phyloP scores from a whole-genome alignment of 2,888 invertebrate genomes.

The Amiota minor region DNA sequence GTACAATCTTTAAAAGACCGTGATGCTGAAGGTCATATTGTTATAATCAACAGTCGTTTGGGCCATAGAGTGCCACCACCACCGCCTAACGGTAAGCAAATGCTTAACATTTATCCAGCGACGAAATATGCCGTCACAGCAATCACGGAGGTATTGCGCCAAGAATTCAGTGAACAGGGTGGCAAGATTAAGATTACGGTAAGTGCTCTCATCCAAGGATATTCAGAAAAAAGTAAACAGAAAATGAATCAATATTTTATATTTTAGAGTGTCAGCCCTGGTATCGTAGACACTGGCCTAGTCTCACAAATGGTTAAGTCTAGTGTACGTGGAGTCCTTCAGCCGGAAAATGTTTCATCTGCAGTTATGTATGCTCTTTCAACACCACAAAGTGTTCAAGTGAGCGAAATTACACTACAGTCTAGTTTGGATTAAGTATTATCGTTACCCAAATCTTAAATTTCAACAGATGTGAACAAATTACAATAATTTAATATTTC shows the following conservation, averaged over 20 bases:
- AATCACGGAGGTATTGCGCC: slow-evolving; percentile 58
- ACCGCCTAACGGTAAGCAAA: slow-evolving; percentile 17
- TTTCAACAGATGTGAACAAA: no score
- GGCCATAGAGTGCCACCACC: slow-evolving; percentile 40
- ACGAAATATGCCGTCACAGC: slow-evolving; percentile 63
- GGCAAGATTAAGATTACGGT: slow-evolving; percentile 65
- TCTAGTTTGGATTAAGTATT: slow-evolving; percentile 21
- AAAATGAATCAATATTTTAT: no score
- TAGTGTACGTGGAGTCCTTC: not conserved
- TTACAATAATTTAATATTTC: not conserved
- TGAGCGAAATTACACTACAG: slow-evolving; percentile 37
- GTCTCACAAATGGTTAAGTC: not conserved
- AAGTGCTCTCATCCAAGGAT: slow-evolving; percentile 37
- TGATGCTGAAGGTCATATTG: slow-evolving; percentile 70
- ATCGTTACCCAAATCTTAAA: not conserved
- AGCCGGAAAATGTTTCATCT: slow-evolving; percentile 31
- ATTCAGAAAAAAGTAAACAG: no score
- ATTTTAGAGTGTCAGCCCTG: not conserved
- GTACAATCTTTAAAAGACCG: slow-evolving; percentile 73
- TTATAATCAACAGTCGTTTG: slow-evolving; percentile 62
- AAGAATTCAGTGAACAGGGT: slow-evolving; percentile 56
- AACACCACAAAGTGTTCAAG: slow-evolving; percentile 39
- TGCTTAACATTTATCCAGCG: slow-evolving; percentile 57
- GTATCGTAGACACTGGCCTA: not conserved
- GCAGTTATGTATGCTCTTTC: slow-evolving; percentile 35